A percentile compares a stretch with the other conserved stretches of the same genome.
These are phyloP conservation scores for Acipenser transmontanus DNA, from an alignment of 2,797 vertebrate species.

Conservation along the genomic window DNA sequence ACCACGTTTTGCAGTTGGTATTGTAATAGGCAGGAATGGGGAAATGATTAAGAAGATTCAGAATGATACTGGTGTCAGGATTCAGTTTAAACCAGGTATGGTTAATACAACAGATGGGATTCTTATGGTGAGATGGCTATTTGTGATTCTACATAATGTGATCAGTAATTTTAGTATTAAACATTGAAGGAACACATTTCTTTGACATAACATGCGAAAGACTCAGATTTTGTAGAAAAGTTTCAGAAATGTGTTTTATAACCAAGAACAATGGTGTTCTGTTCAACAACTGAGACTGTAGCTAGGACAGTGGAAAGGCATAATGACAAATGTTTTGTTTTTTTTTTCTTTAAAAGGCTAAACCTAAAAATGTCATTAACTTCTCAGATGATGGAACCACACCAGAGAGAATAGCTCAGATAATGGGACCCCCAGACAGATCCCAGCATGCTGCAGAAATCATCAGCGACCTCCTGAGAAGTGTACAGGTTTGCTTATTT, in stretches of 20 bases:
- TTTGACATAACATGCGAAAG: no score
- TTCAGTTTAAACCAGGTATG: slow-evolving; percentile 96
- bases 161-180: no score
- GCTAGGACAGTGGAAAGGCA: no score
- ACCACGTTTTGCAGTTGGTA: slow-evolving; percentile 94
- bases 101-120: neutral
- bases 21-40: slow-evolving; percentile 94
- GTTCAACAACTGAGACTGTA: no score
- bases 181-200: no score
- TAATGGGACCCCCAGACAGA: slow-evolving; percentile 92
- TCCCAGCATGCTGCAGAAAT: slow-evolving; percentile 95
- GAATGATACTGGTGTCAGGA: slow-evolving; percentile 95
- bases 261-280: no score
- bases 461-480: slow-evolving; percentile 89
- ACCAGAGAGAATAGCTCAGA: slow-evolving; percentile 96
- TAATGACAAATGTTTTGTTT: no score
- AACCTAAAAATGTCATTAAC: neutral
- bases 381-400: slow-evolving; percentile 88
- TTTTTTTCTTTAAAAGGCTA: no score
- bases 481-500: slow-evolving; percentile 69
- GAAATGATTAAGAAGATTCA: slow-evolving; percentile 99
- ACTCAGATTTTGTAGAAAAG: no score
- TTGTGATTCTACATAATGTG: no score
- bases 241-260: no score
- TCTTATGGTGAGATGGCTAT: no score